These are phyloP conservation scores for Sitobion miscanthi DNA, from an alignment of 1,140 invertebrate species.

Conservation along the genomic window DNA sequence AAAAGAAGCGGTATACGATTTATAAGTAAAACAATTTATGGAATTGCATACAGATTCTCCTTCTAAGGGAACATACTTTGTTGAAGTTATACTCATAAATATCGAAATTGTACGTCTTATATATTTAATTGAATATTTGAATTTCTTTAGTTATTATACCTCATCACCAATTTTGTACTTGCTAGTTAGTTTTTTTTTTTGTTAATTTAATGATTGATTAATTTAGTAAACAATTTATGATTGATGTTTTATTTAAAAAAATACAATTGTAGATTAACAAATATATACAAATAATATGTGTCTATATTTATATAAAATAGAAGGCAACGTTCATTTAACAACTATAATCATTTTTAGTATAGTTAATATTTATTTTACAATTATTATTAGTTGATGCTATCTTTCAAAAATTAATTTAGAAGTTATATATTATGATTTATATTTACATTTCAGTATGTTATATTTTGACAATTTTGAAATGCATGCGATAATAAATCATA, in stretches of 20 bases:
- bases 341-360: slow-evolving; percentile 17
- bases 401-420: slow-evolving; percentile 2
- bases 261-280: background rate
- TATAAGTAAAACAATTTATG: background rate
- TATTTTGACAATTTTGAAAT: slow-evolving; percentile 31
- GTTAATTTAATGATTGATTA: background rate
- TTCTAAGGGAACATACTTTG: background rate
- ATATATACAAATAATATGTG: background rate
- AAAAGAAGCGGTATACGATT: background rate
- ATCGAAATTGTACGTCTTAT: background rate
- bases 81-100: background rate
- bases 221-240: slow-evolving; percentile 18
- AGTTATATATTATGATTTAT: background rate
- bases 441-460: background rate
- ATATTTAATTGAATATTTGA: background rate
- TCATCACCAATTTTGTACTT: background rate
- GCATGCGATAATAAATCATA: background rate
- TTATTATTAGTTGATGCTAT: slow-evolving; percentile 17
- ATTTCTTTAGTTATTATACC: no score
- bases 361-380: slow-evolving; percentile 31
- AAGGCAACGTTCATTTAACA: background rate
- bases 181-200: background rate
- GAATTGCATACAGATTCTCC: background rate
- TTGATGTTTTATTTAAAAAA: background rate
- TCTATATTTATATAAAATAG: background rate